Conservation (phyloP, 1,140 invertebrate genomes). For the Sminthurides bifidus region DNA sequence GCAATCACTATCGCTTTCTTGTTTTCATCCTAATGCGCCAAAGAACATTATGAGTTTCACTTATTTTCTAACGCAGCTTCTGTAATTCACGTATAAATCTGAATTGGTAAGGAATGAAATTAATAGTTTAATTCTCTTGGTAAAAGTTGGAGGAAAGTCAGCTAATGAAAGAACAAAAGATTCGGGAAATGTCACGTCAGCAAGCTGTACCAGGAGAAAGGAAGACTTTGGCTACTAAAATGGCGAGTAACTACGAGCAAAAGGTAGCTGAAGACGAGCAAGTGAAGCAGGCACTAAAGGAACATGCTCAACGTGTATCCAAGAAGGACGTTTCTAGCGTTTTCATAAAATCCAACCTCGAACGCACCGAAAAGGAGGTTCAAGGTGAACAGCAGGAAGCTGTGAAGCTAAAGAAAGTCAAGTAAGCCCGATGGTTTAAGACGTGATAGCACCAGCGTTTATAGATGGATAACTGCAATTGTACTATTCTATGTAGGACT, state of each 20-base stretch:
- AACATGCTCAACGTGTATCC: constrained; percentile 18
- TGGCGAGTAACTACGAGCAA: constrained; percentile 72
- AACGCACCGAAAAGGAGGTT: constrained; percentile 14
- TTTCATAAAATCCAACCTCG: constrained; percentile 19
- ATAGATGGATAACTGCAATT: neutral
- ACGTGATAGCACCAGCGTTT: neutral
- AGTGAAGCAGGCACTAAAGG: constrained; percentile 18
- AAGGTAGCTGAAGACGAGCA: constrained; percentile 49
- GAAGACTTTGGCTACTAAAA: constrained; percentile 65
- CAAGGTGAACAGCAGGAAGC: constrained; percentile 14
- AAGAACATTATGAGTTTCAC: too few species aligned
- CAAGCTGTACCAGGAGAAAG: constrained; percentile 74
- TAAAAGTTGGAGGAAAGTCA: constrained; percentile 63
- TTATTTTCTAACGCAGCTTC: too few species aligned
- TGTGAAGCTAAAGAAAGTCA: constrained; percentile 22
- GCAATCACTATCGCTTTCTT: neutral
- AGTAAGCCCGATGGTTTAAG: constrained; percentile 2
- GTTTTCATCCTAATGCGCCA: too few species aligned
- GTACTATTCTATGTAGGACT: constrained; percentile 1
- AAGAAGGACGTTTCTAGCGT: constrained; percentile 25
- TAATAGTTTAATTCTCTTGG: too few species aligned
- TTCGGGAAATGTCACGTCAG: constrained; percentile 64
- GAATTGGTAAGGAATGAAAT: neutral
- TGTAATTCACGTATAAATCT: too few species aligned
- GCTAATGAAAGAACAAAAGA: constrained; percentile 62